phyloP scores from a whole-genome alignment of 2,888 invertebrate genomes.

The Charanyca ferruginea region DNA sequence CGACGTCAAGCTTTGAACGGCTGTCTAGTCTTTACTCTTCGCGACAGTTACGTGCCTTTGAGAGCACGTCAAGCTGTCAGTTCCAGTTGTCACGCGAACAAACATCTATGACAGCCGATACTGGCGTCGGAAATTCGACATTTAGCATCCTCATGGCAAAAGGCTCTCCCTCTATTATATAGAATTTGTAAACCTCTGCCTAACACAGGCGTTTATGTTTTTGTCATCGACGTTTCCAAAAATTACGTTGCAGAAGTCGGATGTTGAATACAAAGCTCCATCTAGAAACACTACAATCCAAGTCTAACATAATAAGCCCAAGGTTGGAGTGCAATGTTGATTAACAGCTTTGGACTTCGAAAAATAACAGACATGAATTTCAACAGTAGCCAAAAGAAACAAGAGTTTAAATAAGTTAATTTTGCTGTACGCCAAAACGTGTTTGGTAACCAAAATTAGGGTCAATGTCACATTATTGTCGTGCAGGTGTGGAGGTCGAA shows the following conservation, averaged over 20 bases:
- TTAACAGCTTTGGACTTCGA: not conserved
- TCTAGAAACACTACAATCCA: conserved; percentile 7
- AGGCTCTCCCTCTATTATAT: not conserved
- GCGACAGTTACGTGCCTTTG: conserved; percentile 2
- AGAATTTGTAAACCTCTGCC: not conserved
- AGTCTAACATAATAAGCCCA: conserved; percentile 25
- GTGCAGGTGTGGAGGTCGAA: conserved; percentile 56
- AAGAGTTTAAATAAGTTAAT: conserved; percentile 37
- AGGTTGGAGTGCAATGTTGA: conserved; percentile 19
- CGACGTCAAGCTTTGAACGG: not conserved
- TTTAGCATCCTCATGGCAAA: not conserved
- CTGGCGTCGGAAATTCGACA: not conserved
- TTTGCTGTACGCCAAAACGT: conserved; percentile 38
- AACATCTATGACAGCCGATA: conserved; percentile 11
- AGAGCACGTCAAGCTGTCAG: conserved; percentile 22
- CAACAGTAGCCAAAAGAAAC: conserved; percentile 23
- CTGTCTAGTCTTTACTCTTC: not conserved
- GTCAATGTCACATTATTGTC: conserved; percentile 51
- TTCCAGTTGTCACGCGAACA: conserved; percentile 14
- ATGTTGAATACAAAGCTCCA: conserved; percentile 26
- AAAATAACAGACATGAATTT: conserved; percentile 6
- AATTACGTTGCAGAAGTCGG: conserved; percentile 25
- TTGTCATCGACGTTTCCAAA: not conserved
- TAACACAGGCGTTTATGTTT: not conserved
- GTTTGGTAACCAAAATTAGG: conserved; percentile 44